Conservation (phyloP, 2,888 invertebrate genomes). For the Lottia gigantea region DNA sequence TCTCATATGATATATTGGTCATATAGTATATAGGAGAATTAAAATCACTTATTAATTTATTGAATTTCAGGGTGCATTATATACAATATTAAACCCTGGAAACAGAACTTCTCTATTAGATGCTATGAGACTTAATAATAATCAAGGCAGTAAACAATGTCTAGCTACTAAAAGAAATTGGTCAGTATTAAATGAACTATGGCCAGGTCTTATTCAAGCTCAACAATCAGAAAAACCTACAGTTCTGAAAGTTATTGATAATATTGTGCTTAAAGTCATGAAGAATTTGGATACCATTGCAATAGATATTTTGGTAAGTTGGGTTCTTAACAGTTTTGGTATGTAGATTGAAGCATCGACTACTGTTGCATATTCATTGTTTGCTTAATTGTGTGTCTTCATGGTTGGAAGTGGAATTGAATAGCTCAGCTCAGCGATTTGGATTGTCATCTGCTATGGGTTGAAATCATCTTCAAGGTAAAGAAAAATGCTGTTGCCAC, state of each 20-base stretch:
- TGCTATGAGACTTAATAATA: too few relatives aligned
- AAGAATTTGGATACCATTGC: conserved; percentile 63
- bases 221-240: conserved; percentile 85
- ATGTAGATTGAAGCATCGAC: too few relatives aligned
- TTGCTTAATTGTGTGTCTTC: too few relatives aligned
- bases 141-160: conserved; percentile 68
- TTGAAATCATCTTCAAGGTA: too few relatives aligned
- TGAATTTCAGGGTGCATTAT: conserved; percentile 77
- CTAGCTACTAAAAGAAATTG: conserved; percentile 81
- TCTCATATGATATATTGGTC: not conserved
- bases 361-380: too few relatives aligned
- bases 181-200: conserved; percentile 77
- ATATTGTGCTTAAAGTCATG: conserved; percentile 66
- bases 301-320: conserved; percentile 52
- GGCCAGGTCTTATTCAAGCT: conserved; percentile 83
- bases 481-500: too few relatives aligned
- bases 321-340: too few relatives aligned
- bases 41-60: not conserved
- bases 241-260: conserved; percentile 68
- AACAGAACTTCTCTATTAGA: too few relatives aligned
- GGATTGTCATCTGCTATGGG: too few relatives aligned
- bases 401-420: too few relatives aligned
- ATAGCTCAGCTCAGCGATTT: too few relatives aligned
- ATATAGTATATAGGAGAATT: not conserved
- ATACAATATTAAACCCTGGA: conserved; percentile 77